Percentiles rank a stretch among this genome's conserved stretches.
These are phyloP conservation scores for Melopsittacus undulatus DNA, from an alignment of 2,797 vertebrate genomes.

Conservation along the genomic window DNA sequence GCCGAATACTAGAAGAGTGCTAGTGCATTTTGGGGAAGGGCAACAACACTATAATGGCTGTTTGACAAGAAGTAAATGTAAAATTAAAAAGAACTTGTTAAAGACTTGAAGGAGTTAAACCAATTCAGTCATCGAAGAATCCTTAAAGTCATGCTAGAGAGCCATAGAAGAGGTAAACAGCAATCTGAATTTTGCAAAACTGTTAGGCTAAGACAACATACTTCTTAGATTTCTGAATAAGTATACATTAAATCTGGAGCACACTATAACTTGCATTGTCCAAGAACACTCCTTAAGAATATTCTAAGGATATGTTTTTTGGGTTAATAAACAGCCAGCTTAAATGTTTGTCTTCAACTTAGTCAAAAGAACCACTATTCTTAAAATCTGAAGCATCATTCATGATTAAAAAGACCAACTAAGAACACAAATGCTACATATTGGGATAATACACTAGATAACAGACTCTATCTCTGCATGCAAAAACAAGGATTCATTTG, in stretches of 20 bases:
- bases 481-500: background rate
- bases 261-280: background rate
- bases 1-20: background rate
- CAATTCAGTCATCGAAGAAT: background rate
- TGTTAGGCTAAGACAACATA: background rate
- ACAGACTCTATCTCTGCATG: background rate
- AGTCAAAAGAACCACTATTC: background rate
- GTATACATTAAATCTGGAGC: fast-evolving
- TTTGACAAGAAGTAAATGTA: background rate
- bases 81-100: background rate
- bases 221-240: background rate
- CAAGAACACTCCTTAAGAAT: background rate
- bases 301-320: background rate
- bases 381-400: background rate
- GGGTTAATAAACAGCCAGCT: background rate
- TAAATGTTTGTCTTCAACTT: background rate
- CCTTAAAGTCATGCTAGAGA: background rate
- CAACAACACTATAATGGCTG: background rate
- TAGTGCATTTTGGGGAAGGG: background rate
- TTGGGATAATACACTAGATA: background rate
- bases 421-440: background rate
- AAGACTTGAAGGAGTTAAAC: background rate
- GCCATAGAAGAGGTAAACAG: background rate
- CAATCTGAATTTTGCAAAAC: background rate
- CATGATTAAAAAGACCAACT: background rate